Conservation (phyloP, 64 coral and sea anemone species). For the Actinia equina region DNA sequence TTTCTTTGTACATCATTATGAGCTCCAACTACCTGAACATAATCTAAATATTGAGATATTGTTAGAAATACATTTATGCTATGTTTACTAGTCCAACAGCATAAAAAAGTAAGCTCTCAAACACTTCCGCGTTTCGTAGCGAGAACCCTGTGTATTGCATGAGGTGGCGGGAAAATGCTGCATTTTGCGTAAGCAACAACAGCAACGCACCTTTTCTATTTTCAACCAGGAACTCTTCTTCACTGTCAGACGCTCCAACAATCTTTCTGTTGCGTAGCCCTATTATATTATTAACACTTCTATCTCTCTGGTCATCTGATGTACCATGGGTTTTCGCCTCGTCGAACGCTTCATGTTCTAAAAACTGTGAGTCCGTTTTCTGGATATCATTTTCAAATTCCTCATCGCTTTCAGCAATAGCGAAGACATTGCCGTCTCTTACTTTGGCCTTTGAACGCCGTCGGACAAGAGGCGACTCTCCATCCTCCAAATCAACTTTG, state of each 20-base stretch:
- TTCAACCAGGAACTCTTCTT: background rate
- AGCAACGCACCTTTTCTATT: background rate
- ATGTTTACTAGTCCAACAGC: no score
- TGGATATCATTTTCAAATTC: conserved; percentile 47
- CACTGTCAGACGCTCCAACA: background rate
- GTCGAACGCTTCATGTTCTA: background rate
- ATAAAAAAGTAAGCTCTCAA: no score
- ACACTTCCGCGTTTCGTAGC: no score
- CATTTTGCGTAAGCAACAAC: no score
- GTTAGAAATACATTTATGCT: background rate
- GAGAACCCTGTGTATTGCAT: no score
- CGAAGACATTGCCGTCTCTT: conserved; percentile 54
- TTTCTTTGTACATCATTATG: background rate
- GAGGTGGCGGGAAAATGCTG: no score
- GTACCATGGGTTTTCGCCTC: background rate
- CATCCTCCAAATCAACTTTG: background rate
- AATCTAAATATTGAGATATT: background rate
- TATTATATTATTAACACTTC: background rate
- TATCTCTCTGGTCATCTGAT: background rate
- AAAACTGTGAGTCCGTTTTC: background rate
- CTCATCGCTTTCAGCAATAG: conserved; percentile 77
- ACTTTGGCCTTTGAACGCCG: conserved; percentile 39
- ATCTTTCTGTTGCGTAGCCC: background rate
- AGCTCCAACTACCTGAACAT: background rate
- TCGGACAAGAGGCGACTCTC: background rate